These are phyloP conservation scores for Eudasyphora cyanicolor DNA, from an alignment of 2,888 invertebrate genomes.

Conservation along the genomic window DNA sequence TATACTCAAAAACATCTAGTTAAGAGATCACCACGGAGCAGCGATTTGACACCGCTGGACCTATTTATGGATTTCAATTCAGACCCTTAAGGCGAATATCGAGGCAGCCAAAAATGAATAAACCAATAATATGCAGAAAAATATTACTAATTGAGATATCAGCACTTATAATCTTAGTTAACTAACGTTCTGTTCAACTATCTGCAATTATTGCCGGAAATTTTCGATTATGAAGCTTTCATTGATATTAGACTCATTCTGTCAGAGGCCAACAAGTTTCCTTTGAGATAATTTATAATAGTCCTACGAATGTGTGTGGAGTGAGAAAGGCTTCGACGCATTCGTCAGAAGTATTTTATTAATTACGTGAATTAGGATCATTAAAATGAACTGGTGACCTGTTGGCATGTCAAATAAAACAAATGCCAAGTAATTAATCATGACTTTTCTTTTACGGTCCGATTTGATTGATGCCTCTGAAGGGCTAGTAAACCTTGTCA, in stretches of 20 bases:
- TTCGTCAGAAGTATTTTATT: neutral
- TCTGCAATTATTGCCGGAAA: neutral
- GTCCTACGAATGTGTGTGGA: neutral
- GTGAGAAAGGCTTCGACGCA: neutral
- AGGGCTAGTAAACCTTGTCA: slow-evolving; percentile 1
- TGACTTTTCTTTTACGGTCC: neutral
- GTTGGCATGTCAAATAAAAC: slow-evolving; percentile 23
- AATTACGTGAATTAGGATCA: slow-evolving; percentile 21
- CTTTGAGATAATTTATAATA: too few species aligned
- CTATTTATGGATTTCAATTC: too few species aligned
- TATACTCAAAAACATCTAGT: too few species aligned
- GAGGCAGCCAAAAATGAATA: neutral
- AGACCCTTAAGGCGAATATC: neutral
- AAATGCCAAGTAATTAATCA: slow-evolving; percentile 15
- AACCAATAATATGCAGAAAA: neutral
- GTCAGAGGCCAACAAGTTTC: too few species aligned
- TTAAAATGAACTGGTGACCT: slow-evolving; percentile 36
- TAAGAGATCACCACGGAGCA: too few species aligned
- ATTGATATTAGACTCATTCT: neutral
- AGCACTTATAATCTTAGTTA: too few species aligned
- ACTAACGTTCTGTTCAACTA: too few species aligned
- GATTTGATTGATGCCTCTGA: slow-evolving; percentile 29
- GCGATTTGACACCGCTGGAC: too few species aligned
- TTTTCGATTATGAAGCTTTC: neutral
- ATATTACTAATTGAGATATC: neutral